Percentiles rank a stretch among this genome's conserved stretches.
These are phyloP conservation scores for Noctua janthe DNA, from an alignment of 2,888 invertebrate species.

Conservation along the genomic window DNA sequence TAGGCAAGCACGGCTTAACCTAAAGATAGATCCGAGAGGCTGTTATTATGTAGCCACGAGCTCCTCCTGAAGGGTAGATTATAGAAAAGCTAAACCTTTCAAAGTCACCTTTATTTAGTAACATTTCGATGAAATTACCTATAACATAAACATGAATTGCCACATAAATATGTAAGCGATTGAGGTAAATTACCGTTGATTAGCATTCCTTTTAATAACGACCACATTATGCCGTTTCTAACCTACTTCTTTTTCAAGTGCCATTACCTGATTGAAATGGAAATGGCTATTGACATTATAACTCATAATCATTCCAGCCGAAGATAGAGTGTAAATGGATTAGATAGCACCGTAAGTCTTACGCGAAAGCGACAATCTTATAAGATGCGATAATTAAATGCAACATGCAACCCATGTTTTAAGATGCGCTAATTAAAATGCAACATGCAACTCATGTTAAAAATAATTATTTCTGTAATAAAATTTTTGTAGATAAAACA, in stretches of 20 bases:
- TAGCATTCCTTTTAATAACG: constrained; percentile 30
- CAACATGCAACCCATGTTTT: too few relatives aligned
- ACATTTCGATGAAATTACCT: not conserved
- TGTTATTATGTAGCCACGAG: too few relatives aligned
- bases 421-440: not conserved
- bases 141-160: constrained; percentile 9
- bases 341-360: not conserved
- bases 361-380: too few relatives aligned
- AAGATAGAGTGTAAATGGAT: not conserved
- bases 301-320: constrained; percentile 29
- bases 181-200: constrained; percentile 40
- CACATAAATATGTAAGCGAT: not conserved
- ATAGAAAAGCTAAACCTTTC: not conserved
- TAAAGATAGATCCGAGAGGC: too few relatives aligned
- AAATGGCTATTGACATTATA: constrained; percentile 47
- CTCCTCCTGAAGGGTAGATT: too few relatives aligned
- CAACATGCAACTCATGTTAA: too few relatives aligned
- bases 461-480: too few relatives aligned
- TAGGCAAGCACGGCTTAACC: too few relatives aligned
- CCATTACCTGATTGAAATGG: constrained; percentile 54
- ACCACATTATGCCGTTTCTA: constrained; percentile 41
- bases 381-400: not conserved
- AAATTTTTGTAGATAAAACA: too few relatives aligned
- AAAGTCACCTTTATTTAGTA: constrained; percentile 1
- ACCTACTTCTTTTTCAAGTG: constrained; percentile 45